Evolutionary conservation across 2,888 invertebrate species (phyloP), one percentile per base, ranked within the genome.

Genomic region (Carterocephalus palaemon): DNA sequence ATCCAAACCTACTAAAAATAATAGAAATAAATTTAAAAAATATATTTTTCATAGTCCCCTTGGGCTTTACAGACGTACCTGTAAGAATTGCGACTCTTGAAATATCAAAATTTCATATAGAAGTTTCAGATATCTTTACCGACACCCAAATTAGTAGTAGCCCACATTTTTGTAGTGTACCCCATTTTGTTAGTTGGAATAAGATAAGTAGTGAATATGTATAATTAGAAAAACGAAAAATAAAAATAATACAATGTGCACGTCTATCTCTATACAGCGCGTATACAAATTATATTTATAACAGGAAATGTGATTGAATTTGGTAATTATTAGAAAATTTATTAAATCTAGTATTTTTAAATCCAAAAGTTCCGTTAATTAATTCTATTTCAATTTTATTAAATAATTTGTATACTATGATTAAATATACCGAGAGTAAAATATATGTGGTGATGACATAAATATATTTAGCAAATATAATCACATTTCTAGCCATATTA

Each of bases 21-120:
- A 47, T 54, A 56, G 52, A 56, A 66, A 68, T 64, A 67, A 67
- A 70, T 64, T 64, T 46, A 49, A n/a, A n/a, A n/a, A 38, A 65
- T 54, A 51, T 58, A 64, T 72, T 76, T 67, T 74, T 79, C 75
- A 68, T 72, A 73, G 67, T 67, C 67, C 70, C 74, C 72, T 49
- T 65, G 71, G 55, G 75, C 68, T 69, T 74, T 82, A 85, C 65
- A 84, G 79, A 57, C 65, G 81, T 74, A 83, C 84, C 84, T 84
- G 85, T 55, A 79, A 83, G 75, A 65, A 81, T 64, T 22, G 43
- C 26, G 26, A 39, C 41, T 19, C 13, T 32, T 32, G 31, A 46
- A 7, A 43, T 42, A 46, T 29, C 23, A 19, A 36, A 46, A 34
- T 10, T 41, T 48, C 7, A 29, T 28, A 16, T 39, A 19, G n/a